Conservation (phyloP, 2,888 invertebrate genomes). For the Thymelicus sylvestris region DNA sequence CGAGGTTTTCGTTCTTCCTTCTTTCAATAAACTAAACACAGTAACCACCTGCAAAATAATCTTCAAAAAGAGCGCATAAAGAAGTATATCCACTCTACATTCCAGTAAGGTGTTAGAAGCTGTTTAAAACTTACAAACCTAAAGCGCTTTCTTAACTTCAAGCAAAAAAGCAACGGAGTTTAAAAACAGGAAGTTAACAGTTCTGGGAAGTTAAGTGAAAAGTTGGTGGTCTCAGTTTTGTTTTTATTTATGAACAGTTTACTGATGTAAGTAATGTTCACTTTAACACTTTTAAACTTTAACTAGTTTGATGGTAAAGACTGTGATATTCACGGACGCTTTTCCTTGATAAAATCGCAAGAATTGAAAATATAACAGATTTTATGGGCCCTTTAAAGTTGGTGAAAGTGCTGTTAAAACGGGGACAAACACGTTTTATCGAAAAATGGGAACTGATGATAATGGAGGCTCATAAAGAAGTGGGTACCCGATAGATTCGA, state of each 20-base stretch:
- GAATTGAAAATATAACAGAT: constrained; percentile 72
- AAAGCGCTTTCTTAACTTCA: constrained; percentile 67
- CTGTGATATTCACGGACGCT: constrained; percentile 40
- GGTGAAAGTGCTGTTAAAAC: constrained; percentile 72
- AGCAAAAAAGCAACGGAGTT: constrained; percentile 73
- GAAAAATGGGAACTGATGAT: constrained; percentile 77
- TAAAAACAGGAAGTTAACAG: constrained; percentile 81
- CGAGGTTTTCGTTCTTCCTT: too few species aligned
- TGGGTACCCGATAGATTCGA: constrained; percentile 76
- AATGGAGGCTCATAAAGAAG: constrained; percentile 81
- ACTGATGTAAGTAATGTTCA: constrained; percentile 61
- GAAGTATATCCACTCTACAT: constrained; percentile 53
- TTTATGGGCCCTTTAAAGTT: constrained; percentile 73
- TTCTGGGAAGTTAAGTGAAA: constrained; percentile 79
- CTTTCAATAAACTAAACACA: not conserved
- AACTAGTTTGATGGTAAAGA: constrained; percentile 29
- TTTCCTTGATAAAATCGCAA: constrained; percentile 40
- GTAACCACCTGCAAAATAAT: constrained; percentile 39
- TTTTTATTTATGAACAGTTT: constrained; percentile 73
- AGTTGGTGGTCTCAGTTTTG: constrained; percentile 73
- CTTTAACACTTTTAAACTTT: constrained; percentile 52
- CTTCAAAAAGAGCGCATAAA: not conserved
- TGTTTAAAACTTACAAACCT: constrained; percentile 77
- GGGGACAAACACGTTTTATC: constrained; percentile 79
- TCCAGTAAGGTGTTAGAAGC: constrained; percentile 71